Evolutionary conservation across 2,888 invertebrate genomes (phyloP), one percentile per base, ranked within the genome.

Genomic region (Sisyra terminalis): DNA sequence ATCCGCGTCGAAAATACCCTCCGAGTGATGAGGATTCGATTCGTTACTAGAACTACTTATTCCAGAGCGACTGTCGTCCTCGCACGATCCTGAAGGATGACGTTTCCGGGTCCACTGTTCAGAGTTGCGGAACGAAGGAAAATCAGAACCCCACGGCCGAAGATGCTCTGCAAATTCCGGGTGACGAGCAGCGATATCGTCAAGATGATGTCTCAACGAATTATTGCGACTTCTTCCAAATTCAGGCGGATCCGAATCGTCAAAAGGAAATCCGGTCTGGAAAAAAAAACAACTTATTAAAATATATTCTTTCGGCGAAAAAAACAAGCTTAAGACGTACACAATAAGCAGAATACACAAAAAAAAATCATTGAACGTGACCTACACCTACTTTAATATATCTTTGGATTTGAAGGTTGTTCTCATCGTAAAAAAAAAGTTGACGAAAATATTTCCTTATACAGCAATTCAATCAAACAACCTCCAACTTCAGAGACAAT

Each of bases 141-240:
- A 37, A 24, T 43, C 37, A 8, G 29, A 15, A 14, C 11, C 29
- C 40, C 66, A 66, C 53, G 65, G 53, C 43, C 72, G 64, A 50
- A 80, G 64, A 43, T 78, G 75, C 55, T 78, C 77, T 46, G 81
- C 80, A 53, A 83, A 73, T 57, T 82, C 79, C 30, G 83, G 83
- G 58, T 82, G 79, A 9, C 80, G 69, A 49, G 75, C 66, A 36
- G 78, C 80, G 50, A 82, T 66, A 56, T 79, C 75, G 62, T 79
- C 78, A 59, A 82, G 67, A 46, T 70, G 70, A 24, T 64, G 57
- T 7, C 64, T 61, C 47, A 72, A 66, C 44, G 67, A 66, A 51
- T 69, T 67, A 53, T 69, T 69, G 18, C 51, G 40, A 31, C 11
- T 9, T 30, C 40, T 29, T 9, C 10, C 16, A 31, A 38, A 43